Evolutionary conservation across 2,797 vertebrate genomes (phyloP).

Genomic region (Etheostoma nigrum): DNA sequence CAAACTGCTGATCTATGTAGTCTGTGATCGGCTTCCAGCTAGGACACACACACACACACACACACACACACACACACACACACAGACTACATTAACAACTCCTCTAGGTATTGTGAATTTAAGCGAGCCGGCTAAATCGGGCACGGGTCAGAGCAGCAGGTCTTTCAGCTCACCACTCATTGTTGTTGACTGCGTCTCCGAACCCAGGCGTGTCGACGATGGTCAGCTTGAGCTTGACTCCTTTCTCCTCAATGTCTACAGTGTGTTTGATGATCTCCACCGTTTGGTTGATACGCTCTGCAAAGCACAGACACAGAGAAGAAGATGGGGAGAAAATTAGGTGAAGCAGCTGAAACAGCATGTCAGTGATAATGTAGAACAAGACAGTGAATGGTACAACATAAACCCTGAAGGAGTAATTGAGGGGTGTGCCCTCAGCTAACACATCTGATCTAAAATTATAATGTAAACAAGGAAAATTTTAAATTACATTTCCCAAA

Average conservation of each 20-base stretch:
- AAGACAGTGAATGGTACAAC: background rate
- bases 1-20: conserved; percentile 99
- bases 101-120: background rate
- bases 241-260: conserved; percentile 98
- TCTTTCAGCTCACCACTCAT: conserved; percentile 90
- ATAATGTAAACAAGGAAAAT: too few relatives aligned
- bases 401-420: background rate
- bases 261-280: conserved; percentile 99
- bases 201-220: conserved; percentile 98
- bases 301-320: conserved; percentile 7
- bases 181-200: conserved; percentile 98
- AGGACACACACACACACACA: conserved; percentile 52
- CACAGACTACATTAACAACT: conserved; percentile 32
- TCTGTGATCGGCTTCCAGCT: conserved; percentile 99
- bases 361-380: background rate
- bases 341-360: background rate
- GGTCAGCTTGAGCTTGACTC: conserved; percentile 97
- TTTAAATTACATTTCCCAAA: too few relatives aligned
- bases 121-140: background rate
- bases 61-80: conserved; percentile 48
- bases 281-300: conserved; percentile 96
- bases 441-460: too few relatives aligned
- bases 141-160: background rate
- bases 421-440: background rate
- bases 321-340: background rate